These are phyloP conservation scores for Limnephilus rhombicus DNA, from an alignment of 2,888 invertebrate genomes.

Conservation along the genomic window DNA sequence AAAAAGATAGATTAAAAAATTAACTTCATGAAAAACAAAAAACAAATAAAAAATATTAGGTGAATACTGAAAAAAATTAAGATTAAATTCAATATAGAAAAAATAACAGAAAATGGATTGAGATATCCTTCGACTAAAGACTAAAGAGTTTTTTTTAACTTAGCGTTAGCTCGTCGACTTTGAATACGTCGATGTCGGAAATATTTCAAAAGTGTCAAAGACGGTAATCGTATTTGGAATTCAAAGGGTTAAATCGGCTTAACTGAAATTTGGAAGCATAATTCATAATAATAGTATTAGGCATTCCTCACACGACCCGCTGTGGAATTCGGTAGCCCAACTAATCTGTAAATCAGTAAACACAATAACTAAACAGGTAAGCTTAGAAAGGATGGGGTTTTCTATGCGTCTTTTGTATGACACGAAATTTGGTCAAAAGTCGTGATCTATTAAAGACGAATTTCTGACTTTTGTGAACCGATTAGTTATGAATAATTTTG, in stretches of 20 bases:
- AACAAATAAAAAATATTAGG: no score
- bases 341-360: constrained; percentile 4
- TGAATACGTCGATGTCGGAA: background rate
- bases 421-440: background rate
- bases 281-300: background rate
- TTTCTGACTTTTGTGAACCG: constrained; percentile 11
- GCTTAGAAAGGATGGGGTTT: constrained; percentile 16
- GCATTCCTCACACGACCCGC: background rate
- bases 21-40: no score
- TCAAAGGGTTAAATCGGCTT: background rate
- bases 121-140: background rate
- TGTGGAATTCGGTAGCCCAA: constrained; percentile 33
- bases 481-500: constrained; percentile 16
- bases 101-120: background rate
- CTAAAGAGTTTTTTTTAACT: background rate
- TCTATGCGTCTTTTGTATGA: background rate
- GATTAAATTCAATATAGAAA: no score
- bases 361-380: background rate
- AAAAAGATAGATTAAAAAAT: no score
- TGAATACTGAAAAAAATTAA: no score
- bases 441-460: background rate
- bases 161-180: background rate
- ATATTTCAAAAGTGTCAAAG: background rate
- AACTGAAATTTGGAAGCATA: background rate
- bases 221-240: background rate